These are phyloP conservation scores for Carassius gibelio DNA, from an alignment of 2,113 vertebrate genomes.

Conservation along the genomic window DNA sequence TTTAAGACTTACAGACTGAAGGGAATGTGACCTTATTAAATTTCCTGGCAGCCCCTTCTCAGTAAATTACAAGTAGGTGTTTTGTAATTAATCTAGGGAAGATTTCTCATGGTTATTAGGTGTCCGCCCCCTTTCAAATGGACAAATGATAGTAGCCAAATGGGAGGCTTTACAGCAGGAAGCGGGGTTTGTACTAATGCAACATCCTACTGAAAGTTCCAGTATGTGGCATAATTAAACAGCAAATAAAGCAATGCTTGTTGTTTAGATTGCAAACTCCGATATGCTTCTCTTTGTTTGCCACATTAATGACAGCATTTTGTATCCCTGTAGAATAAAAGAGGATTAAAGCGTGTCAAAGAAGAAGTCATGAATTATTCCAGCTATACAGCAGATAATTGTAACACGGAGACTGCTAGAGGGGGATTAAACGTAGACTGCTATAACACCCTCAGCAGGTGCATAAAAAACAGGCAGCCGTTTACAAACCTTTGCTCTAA, in stretches of 20 bases:
- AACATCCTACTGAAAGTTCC: neutral
- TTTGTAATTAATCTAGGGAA: constrained; percentile 55
- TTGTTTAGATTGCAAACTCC: constrained; percentile 11
- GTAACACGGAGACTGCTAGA: constrained; percentile 22
- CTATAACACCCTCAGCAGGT: constrained; percentile 32
- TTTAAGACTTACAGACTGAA: neutral
- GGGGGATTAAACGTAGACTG: constrained; percentile 28
- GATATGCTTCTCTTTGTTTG: neutral
- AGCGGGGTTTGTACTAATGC: neutral
- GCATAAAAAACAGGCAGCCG: neutral
- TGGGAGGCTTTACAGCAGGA: constrained; percentile 12
- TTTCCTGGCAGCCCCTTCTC: neutral
- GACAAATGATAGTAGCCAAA: constrained; percentile 28
- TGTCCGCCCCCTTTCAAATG: constrained; percentile 14
- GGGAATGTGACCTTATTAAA: constrained; percentile 34
- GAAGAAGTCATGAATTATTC: constrained; percentile 44
- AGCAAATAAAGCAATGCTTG: neutral
- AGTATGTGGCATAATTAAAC: constrained; percentile 2
- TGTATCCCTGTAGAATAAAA: constrained; percentile 16
- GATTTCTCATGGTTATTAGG: constrained; percentile 54
- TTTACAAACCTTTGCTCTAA: constrained; percentile 6
- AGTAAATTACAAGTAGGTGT: constrained; percentile 53
- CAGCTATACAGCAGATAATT: constrained; percentile 11
- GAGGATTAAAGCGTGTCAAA: constrained; percentile 46
- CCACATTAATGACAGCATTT: constrained; percentile 4